phyloP scores from a whole-genome alignment of 1,140 invertebrate genomes.

The Caenorhabditis tropicalis region DNA sequence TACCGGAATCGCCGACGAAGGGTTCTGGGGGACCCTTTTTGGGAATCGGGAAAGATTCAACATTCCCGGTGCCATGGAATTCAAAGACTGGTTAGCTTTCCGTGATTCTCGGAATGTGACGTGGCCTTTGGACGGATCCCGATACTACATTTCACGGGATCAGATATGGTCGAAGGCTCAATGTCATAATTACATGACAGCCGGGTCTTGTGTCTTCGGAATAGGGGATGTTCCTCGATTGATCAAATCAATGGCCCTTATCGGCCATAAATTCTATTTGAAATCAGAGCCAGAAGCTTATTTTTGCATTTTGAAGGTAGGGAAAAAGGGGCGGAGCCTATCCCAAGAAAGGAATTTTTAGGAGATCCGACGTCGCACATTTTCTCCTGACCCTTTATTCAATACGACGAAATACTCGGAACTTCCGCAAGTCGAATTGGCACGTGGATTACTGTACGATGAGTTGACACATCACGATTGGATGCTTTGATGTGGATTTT shows the following conservation, averaged over 20 bases:
- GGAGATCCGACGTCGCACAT: neutral
- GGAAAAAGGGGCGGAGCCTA: neutral
- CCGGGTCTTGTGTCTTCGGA: neutral
- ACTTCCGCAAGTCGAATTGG: neutral
- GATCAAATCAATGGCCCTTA: neutral
- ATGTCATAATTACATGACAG: neutral
- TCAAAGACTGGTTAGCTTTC: neutral
- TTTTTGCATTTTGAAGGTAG: constrained; percentile 10
- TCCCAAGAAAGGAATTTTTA: neutral
- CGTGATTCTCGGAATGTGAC: neutral
- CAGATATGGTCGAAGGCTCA: neutral
- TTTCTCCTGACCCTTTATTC: neutral
- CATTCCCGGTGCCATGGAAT: neutral
- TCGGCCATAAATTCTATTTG: constrained; percentile 10
- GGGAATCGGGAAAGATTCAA: neutral
- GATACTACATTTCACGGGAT: constrained; percentile 25
- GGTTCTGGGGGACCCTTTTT: neutral
- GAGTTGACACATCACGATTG: neutral
- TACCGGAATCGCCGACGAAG: constrained; percentile 16
- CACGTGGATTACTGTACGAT: neutral
- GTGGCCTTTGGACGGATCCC: neutral
- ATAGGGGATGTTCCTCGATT: constrained; percentile 2
- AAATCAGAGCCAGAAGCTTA: constrained; percentile 8
- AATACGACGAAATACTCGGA: neutral
- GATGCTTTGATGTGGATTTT: neutral